Base-by-base conservation (phyloP, 2,888 invertebrate genomes). In the Amphiduros pacificus region DNA sequence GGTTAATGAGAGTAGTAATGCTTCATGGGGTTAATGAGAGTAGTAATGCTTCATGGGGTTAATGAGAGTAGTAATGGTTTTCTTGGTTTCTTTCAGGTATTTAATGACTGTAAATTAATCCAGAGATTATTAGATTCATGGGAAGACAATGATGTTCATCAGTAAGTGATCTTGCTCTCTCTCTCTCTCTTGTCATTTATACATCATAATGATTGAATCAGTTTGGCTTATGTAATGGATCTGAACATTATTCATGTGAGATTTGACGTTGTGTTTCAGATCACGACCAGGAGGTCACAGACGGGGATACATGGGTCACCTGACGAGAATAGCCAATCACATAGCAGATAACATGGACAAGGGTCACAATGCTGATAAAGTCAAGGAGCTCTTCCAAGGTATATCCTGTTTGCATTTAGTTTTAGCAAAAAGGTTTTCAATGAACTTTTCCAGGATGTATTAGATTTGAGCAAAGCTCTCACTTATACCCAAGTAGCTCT, bases 61-160 rank as follows among this genome's bases (percentile, higher is more conserved):
- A n/a, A n/a, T n/a, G n/a, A n/a, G n/a, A n/a, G n/a, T n/a, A 36
- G 9, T 36, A 17, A 36, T 36, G 36, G 36, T 11, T 48, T 24
- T 14, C 2, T 4, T 41, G 24, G 28, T 48, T 20, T 41, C 14
- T 86, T 85, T 3, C 85, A 93, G 92, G 85, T 92, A 77, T 87
- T 92, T 81, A 84, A 88, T 74, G 89, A 93, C 79, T 91, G 91
- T 84, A 89, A 89, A 75, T 85, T 94, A 80, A 85, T 93, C 71
- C 88, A 90, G 72, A 88, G 90, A 81, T 87, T 94, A 75, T 86
- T 94, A 80, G 89, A 90, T 71, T 90, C 89, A 56, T 94, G 91
- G 88, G 88, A 90, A 74, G 88, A 89, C 70, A 92, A 92, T 82
- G 89, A 90, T 72, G 86, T 87, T 73, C 87, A 87, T 80, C 89